A percentile compares a stretch with the other conserved stretches of the same genome.
Evolutionary conservation across 1,140 invertebrate species (phyloP).

Genomic region (Limonius californicus): DNA sequence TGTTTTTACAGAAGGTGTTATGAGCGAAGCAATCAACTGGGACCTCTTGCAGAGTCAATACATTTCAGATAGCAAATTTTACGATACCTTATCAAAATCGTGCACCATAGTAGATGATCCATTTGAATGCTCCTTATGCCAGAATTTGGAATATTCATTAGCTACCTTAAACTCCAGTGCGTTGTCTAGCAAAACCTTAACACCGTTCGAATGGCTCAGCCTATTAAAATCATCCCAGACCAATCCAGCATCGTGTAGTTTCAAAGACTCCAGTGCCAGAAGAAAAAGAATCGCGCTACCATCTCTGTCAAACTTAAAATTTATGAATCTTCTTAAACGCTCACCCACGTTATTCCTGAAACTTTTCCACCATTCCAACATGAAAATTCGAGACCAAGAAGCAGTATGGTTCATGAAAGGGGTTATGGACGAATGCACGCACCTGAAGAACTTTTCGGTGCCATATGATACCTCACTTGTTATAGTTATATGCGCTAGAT

Average conservation of each 20-base stretch:
- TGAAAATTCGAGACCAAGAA: conserved; percentile 59
- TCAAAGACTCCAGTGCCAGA: too few relatives aligned
- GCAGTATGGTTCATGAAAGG: conserved; percentile 93
- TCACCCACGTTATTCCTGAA: too few relatives aligned
- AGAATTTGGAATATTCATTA: too few relatives aligned
- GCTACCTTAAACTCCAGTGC: too few relatives aligned
- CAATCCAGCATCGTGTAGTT: too few relatives aligned
- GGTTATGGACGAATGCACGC: conserved; percentile 98
- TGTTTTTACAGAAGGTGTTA: conserved; percentile 93
- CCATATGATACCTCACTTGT: conserved; percentile 82
- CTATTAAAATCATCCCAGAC: too few relatives aligned
- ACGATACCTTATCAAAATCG: conserved; percentile 76
- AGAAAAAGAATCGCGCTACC: too few relatives aligned
- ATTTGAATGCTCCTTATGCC: conserved; percentile 27
- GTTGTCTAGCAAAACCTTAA: too few relatives aligned
- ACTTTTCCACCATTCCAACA: neutral
- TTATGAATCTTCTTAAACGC: too few relatives aligned
- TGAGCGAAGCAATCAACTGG: conserved; percentile 95
- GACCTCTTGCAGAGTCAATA: conserved; percentile 85
- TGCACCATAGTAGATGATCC: conserved; percentile 46
- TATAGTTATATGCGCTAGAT: conserved; percentile 76
- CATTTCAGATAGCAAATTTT: conserved; percentile 74
- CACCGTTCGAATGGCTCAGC: too few relatives aligned
- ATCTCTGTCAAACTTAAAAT: too few relatives aligned
- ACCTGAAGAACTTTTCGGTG: conserved; percentile 86